Conservation (phyloP, 2,888 invertebrate species). For the Scaptomyza parva region DNA sequence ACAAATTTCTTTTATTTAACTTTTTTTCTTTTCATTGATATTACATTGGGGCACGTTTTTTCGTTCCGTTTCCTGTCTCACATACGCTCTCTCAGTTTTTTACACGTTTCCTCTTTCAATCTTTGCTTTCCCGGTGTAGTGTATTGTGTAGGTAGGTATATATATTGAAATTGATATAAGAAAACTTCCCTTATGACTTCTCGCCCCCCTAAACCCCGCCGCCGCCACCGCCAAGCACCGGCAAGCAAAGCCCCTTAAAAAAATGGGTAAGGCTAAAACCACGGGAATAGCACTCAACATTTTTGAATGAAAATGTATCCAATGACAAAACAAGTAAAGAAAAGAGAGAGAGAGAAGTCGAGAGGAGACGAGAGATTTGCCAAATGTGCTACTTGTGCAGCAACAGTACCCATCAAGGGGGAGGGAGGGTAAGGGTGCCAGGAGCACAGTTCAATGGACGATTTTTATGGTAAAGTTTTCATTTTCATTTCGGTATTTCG, state of each 20-base stretch:
- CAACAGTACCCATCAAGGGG: not conserved
- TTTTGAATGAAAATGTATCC: slow-evolving; percentile 41
- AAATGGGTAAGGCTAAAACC: slow-evolving; percentile 1
- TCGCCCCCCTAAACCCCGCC: fast-evolving
- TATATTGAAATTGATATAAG: slow-evolving; percentile 16
- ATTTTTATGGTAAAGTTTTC: slow-evolving; percentile 60
- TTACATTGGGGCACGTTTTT: no score
- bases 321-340: slow-evolving; percentile 29
- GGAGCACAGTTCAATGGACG: slow-evolving; percentile 71
- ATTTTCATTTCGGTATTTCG: not conserved
- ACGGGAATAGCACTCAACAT: slow-evolving; percentile 24
- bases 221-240: fast-evolving
- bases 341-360: not conserved
- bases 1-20: not conserved
- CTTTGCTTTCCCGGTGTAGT: no score
- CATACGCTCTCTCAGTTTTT: no score
- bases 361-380: slow-evolving; percentile 2
- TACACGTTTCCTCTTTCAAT: no score
- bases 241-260: no score
- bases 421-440: not conserved
- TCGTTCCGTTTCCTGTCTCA: no score
- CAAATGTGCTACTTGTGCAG: slow-evolving; percentile 6
- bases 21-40: not conserved
- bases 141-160: not conserved
- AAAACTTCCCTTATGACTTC: not conserved